Evolutionary conservation across 2,888 invertebrate genomes (phyloP), one percentile per base, ranked within the genome.

Genomic region (Gastrophysa polygoni): DNA sequence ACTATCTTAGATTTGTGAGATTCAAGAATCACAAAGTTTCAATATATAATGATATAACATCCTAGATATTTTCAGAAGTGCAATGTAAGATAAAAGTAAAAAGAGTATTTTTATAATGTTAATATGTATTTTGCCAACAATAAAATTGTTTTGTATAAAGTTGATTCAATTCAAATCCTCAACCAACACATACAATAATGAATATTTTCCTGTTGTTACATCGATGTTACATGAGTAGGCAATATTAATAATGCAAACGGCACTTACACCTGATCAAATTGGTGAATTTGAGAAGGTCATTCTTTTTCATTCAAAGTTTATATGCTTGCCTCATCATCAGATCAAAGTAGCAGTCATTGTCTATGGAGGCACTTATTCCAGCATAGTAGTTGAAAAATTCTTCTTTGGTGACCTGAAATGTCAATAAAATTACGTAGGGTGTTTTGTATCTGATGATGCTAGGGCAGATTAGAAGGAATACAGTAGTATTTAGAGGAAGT

Each of bases 371-470:
- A 79, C 96, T 96, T 70, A 98, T 91, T 14, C 92, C 94, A 60
- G 91, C 86, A 83, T 98, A 98, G 81, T 97, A 98, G 82, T 96
- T 95, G 77, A 91, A 82, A 75, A 97, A 98, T 81, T 98, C 98
- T 71, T 96, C 96, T 71, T 89, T 86, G 0, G 95, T 95, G 11
- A 97, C 93, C 96, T 96, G 83, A 7, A 84, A 84, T 61, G 64
- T 44, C 66, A 64, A n/a, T n/a, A n/a, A n/a, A n/a, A n/a, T n/a
- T n/a, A n/a, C n/a, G n/a, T n/a, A n/a, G n/a, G n/a, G n/a, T n/a
- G n/a, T n/a, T n/a, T n/a, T n/a, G n/a, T n/a, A n/a, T n/a, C n/a
- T n/a, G n/a, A n/a, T n/a, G n/a, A n/a, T n/a, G n/a, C n/a, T n/a
- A n/a, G n/a, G n/a, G n/a, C n/a, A n/a, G n/a, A n/a, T n/a, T n/a